These are phyloP conservation scores for Heliothis peltigera DNA, from an alignment of 2,888 invertebrate genomes.

Conservation along the genomic window DNA sequence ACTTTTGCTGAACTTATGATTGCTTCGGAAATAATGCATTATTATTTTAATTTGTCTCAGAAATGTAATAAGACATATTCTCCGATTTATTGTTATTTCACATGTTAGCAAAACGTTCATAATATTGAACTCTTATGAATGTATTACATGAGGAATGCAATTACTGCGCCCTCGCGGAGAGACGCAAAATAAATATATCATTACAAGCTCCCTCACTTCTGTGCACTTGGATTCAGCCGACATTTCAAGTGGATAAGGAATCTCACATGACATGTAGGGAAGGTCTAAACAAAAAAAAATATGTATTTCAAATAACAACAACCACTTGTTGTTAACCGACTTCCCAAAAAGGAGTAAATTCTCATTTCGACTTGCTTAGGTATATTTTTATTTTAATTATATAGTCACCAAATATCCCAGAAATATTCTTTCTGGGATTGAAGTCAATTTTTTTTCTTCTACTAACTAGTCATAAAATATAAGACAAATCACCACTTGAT, in stretches of 20 bases:
- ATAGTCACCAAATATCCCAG: too few relatives aligned
- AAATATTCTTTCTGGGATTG: too few relatives aligned
- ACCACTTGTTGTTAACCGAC: too few relatives aligned
- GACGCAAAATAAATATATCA: slow-evolving; percentile 63
- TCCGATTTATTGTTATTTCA: slow-evolving; percentile 17
- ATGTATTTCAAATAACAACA: too few relatives aligned
- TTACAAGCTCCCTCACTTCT: slow-evolving; percentile 47
- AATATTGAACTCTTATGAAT: slow-evolving; percentile 47
- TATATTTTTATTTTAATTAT: too few relatives aligned
- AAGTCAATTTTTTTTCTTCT: too few relatives aligned
- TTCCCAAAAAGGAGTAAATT: too few relatives aligned
- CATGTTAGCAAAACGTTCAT: slow-evolving; percentile 27
- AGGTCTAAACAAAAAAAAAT: too few relatives aligned
- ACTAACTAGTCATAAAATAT: too few relatives aligned
- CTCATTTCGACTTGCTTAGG: too few relatives aligned
- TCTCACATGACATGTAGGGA: too few relatives aligned
- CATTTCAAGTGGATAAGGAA: slow-evolving; percentile 26
- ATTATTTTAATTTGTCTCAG: background rate
- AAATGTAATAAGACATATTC: slow-evolving; percentile 8
- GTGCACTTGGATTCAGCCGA: slow-evolving; percentile 27
- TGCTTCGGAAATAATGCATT: background rate
- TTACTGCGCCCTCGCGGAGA: slow-evolving; percentile 52
- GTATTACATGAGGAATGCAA: slow-evolving; percentile 66
- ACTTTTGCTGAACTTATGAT: background rate
- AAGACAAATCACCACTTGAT: background rate